Evolutionary conservation across 2,113 vertebrate species (phyloP).

Genomic region (Gymnogyps californianus): DNA sequence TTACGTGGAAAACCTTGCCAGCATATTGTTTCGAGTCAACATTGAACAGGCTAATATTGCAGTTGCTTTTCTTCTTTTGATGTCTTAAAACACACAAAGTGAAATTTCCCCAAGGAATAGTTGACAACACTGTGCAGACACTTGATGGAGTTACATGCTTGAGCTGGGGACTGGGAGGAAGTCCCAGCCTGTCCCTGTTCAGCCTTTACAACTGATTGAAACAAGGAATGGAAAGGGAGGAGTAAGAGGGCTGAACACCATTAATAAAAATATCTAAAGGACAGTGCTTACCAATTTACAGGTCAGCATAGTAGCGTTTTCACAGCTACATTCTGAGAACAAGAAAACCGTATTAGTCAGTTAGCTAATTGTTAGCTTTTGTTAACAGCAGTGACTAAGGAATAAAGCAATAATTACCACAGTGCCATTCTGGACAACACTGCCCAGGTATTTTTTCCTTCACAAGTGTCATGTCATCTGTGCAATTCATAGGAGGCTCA

Average conservation of each 20-base stretch:
- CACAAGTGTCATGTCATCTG: slow-evolving; percentile 80
- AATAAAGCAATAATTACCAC: slow-evolving; percentile 79
- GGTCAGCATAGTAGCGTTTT: slow-evolving; percentile 73
- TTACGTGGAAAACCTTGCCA: not conserved
- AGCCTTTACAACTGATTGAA: not conserved
- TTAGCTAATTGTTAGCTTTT: not conserved
- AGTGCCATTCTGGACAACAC: slow-evolving; percentile 89
- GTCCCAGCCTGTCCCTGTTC: not conserved
- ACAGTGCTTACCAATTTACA: slow-evolving; percentile 87
- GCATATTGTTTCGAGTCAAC: not conserved
- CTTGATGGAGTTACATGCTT: not conserved
- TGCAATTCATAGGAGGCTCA: slow-evolving; percentile 77
- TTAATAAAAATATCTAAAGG: not conserved
- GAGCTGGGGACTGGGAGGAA: not conserved
- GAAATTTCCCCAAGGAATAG: not conserved
- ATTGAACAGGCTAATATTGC: not conserved
- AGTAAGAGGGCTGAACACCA: not conserved
- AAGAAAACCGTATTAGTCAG: not conserved
- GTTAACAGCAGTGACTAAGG: not conserved
- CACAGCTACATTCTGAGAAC: slow-evolving; percentile 89
- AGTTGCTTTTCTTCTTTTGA: not conserved
- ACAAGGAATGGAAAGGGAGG: not conserved
- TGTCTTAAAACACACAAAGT: not conserved
- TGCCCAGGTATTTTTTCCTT: slow-evolving; percentile 76
- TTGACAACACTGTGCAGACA: not conserved